A percentile compares a stretch with the other conserved stretches of the same genome.
Conservation (phyloP, 2,888 invertebrate genomes). For the Acrobasis suavella region DNA sequence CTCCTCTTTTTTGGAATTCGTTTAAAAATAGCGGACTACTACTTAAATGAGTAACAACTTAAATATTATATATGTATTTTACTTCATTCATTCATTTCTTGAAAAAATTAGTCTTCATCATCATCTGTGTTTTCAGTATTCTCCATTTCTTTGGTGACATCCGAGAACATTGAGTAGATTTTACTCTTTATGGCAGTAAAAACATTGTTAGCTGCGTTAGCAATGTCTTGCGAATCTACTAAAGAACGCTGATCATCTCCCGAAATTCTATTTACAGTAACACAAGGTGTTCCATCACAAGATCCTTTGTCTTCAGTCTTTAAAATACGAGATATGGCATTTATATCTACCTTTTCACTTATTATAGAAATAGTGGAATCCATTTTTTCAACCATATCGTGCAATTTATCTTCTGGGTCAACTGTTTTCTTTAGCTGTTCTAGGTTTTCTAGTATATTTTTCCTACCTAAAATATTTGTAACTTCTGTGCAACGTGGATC, state of each 20-base stretch:
- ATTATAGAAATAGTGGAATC: constrained; percentile 42
- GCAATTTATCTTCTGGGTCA: constrained; percentile 20
- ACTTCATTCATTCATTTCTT: no score
- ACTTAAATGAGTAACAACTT: no score
- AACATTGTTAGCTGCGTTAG: constrained; percentile 35
- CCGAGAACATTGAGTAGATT: constrained; percentile 48
- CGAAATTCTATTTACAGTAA: background rate
- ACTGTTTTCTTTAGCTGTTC: constrained; percentile 14
- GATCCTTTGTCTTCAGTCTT: constrained; percentile 38
- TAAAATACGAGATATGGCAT: constrained; percentile 23
- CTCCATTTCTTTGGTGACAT: constrained; percentile 27
- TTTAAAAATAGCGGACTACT: no score
- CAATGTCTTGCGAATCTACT: constrained; percentile 9
- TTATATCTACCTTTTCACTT: constrained; percentile 30
- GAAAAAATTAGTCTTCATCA: background rate
- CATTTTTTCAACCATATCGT: constrained; percentile 38
- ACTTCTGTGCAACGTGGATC: constrained; percentile 25
- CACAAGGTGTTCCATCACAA: constrained; percentile 34
- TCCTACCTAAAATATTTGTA: background rate
- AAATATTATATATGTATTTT: no score
- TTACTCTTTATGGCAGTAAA: constrained; percentile 47
- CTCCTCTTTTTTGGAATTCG: no score
- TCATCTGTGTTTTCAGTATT: constrained; percentile 5
- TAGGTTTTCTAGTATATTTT: constrained; percentile 21
- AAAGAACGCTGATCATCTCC: background rate